Percentiles rank a stretch among this genome's conserved stretches.
These are phyloP conservation scores for Acanthosepion esculentum DNA, from an alignment of 2,888 invertebrate species.

Conservation along the genomic window DNA sequence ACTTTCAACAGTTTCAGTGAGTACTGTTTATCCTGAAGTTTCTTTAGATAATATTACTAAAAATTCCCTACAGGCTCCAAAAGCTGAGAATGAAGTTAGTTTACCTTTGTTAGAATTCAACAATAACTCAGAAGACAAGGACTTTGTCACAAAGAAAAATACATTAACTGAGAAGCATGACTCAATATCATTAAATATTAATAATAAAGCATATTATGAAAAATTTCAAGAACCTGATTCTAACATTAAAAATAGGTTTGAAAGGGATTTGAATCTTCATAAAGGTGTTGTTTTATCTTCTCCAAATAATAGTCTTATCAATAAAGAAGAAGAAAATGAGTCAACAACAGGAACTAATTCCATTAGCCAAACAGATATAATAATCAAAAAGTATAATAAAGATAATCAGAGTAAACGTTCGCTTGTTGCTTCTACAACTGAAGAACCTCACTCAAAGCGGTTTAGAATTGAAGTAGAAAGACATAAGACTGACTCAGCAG, in stretches of 20 bases:
- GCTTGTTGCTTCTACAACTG: background rate
- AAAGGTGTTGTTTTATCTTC: background rate
- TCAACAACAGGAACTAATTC: background rate
- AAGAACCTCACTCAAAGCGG: background rate
- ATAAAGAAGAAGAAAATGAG: background rate
- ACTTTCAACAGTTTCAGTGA: background rate
- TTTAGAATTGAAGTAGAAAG: background rate
- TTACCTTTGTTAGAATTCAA: background rate
- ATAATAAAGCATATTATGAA: background rate
- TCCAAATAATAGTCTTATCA: background rate
- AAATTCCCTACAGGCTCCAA: background rate
- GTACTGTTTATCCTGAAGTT: background rate
- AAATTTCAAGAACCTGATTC: background rate
- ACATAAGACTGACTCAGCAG: background rate
- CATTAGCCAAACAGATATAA: background rate
- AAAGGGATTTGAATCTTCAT: background rate
- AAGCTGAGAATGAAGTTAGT: background rate
- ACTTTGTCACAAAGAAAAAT: background rate
- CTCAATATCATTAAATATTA: background rate
- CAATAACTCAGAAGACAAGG: background rate
- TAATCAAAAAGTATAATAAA: background rate
- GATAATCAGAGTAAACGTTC: background rate
- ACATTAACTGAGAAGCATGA: background rate
- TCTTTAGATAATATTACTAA: conserved; percentile 5
- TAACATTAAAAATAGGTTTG: background rate